A percentile compares a stretch with the other conserved stretches of the same genome.
These are phyloP conservation scores for Craterocephalus amniculus DNA, from an alignment of 2,797 vertebrate species.

Conservation along the genomic window DNA sequence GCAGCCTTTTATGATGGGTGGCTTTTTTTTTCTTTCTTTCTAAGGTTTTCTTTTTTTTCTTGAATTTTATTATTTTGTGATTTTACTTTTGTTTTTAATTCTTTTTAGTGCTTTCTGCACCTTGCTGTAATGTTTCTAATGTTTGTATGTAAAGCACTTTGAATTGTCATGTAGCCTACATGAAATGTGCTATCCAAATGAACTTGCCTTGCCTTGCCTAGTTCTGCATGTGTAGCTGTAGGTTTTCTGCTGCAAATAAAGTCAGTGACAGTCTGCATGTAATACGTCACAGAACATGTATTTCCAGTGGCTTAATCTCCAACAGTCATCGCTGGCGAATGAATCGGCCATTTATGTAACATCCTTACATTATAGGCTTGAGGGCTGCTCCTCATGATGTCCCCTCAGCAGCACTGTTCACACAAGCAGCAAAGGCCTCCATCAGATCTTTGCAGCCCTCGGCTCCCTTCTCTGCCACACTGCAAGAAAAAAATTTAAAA, in stretches of 20 bases:
- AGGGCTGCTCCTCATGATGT: conserved; percentile 75
- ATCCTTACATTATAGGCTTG: conserved; percentile 65
- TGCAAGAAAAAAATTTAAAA: conserved; percentile 42
- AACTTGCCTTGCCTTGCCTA: too few species aligned
- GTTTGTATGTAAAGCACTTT: too few species aligned
- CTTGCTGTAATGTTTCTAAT: too few species aligned
- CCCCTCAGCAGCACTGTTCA: conserved; percentile 78
- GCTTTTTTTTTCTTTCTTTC: too few species aligned
- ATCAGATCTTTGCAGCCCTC: conserved; percentile 83
- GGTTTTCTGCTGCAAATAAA: neutral
- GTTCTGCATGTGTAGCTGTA: too few species aligned
- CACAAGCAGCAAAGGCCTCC: conserved; percentile 82
- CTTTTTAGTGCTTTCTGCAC: too few species aligned
- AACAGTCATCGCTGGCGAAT: neutral
- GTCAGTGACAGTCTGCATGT: neutral
- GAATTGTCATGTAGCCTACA: too few species aligned
- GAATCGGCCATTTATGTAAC: conserved; percentile 1
- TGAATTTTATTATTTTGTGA: too few species aligned
- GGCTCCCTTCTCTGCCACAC: conserved; percentile 78
- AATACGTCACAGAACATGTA: neutral
- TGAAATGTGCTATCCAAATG: too few species aligned
- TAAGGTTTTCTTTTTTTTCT: too few species aligned
- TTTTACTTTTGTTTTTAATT: too few species aligned
- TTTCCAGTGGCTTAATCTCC: neutral
- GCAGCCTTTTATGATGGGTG: too few species aligned